phyloP scores from a whole-genome alignment of 2,797 vertebrate species.

The Enteromius mattozi region DNA sequence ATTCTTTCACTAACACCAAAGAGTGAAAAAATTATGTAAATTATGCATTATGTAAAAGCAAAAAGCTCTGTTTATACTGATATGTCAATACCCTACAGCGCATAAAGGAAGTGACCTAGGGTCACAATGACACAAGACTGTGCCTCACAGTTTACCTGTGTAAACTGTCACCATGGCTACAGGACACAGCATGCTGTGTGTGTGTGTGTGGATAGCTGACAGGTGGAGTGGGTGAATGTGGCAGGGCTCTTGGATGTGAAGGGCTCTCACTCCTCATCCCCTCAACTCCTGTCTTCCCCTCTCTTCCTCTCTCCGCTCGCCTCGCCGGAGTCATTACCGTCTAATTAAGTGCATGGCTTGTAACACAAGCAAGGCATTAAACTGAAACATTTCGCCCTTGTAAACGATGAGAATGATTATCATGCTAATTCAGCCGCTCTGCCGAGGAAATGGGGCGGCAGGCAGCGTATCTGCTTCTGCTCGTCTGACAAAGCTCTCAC shows the following conservation, averaged over 20 bases:
- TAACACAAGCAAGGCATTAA: conserved; percentile 93
- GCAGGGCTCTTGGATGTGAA: conserved; percentile 60
- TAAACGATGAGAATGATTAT: conserved; percentile 91
- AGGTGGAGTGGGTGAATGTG: conserved; percentile 58
- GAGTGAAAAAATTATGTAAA: background rate
- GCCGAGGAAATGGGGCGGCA: conserved; percentile 74
- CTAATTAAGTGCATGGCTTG: conserved; percentile 96
- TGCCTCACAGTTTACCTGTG: conserved; percentile 18
- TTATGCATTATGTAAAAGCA: background rate
- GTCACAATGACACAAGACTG: conserved; percentile 49
- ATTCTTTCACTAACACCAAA: background rate
- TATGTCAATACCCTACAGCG: background rate
- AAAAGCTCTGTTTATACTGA: background rate
- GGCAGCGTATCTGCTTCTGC: conserved; percentile 62
- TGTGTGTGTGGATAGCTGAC: conserved; percentile 44
- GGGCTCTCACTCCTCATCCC: conserved; percentile 78
- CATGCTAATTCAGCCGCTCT: conserved; percentile 80
- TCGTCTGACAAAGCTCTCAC: conserved; percentile 48
- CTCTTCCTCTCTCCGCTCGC: conserved; percentile 67
- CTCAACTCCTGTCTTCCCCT: conserved; percentile 54
- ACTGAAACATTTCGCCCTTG: conserved; percentile 95
- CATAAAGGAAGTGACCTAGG: background rate
- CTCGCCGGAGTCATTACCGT: conserved; percentile 92
- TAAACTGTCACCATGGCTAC: conserved; percentile 41
- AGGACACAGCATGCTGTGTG: conserved; percentile 35